Evolutionary conservation across 2,888 invertebrate species (phyloP).

Genomic region (Nephrotoma flavescens): DNA sequence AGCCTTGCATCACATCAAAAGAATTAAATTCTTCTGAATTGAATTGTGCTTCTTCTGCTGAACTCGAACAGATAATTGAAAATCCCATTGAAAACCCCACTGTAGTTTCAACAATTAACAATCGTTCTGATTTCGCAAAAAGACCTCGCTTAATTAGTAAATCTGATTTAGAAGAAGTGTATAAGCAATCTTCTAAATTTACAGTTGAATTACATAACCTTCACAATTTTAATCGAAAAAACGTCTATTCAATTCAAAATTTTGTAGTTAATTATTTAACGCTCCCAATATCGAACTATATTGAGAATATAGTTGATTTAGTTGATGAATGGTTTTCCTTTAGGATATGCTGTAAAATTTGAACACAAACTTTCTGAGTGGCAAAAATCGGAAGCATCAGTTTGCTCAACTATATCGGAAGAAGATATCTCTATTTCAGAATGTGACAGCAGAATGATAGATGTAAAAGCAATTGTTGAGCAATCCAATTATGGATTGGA

Average conservation of each 20-base stretch:
- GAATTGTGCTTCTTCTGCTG: background rate
- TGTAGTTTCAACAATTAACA: background rate
- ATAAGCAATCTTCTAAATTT: background rate
- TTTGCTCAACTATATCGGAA: too few species aligned
- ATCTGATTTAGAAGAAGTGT: constrained; percentile 1
- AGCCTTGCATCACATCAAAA: background rate
- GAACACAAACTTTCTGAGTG: background rate
- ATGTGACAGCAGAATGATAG: background rate
- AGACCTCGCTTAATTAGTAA: background rate
- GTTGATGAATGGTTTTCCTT: background rate
- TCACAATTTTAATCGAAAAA: constrained; percentile 4
- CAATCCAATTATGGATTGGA: background rate
- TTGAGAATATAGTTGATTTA: too few species aligned
- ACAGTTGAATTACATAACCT: background rate
- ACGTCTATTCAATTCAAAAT: background rate
- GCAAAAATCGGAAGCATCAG: background rate
- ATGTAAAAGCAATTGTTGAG: background rate
- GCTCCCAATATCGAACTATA: too few species aligned
- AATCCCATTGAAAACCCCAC: background rate
- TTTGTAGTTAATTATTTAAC: too few species aligned
- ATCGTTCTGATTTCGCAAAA: background rate
- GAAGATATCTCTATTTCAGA: background rate
- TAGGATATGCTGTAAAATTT: background rate
- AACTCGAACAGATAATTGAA: background rate
- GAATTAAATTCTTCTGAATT: background rate